These are phyloP conservation scores for Thera britannica DNA, from an alignment of 2,888 invertebrate species.

Conservation along the genomic window DNA sequence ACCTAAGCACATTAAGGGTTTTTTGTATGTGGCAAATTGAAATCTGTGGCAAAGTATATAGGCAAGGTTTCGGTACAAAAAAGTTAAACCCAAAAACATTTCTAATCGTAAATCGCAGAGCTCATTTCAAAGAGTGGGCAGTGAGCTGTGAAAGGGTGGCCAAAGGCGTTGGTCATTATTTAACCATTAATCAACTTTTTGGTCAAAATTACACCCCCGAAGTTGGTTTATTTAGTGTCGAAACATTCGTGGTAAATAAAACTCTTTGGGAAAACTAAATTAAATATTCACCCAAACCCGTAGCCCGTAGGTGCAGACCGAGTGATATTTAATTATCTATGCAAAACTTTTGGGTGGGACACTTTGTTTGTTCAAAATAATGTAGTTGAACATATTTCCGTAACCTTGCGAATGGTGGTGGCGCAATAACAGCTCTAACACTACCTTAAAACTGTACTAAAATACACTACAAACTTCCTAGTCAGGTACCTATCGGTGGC, in stretches of 20 bases:
- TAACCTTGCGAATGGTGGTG: neutral
- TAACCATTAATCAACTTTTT: slow-evolving; percentile 46
- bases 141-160: slow-evolving; percentile 43
- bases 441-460: too few species aligned
- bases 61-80: slow-evolving; percentile 6
- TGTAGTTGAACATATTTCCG: neutral
- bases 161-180: slow-evolving; percentile 45
- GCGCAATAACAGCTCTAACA: neutral
- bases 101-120: slow-evolving; percentile 37
- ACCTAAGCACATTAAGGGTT: neutral
- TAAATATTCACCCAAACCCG: neutral
- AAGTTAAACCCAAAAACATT: slow-evolving; percentile 28
- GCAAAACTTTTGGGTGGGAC: slow-evolving; percentile 1
- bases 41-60: slow-evolving; percentile 1
- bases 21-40: neutral
- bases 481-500: too few species aligned
- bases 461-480: too few species aligned
- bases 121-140: slow-evolving; percentile 39
- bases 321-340: slow-evolving; percentile 4
- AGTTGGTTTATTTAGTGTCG: slow-evolving; percentile 33
- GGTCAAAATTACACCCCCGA: slow-evolving; percentile 41
- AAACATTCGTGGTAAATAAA: slow-evolving; percentile 12
- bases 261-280: slow-evolving; percentile 2
- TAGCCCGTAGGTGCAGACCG: neutral
- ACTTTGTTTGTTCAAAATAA: slow-evolving; percentile 1